Evolutionary conservation across 2,888 invertebrate genomes (phyloP), one percentile per base, ranked within the genome.

Genomic region (Cybosia mesomella): DNA sequence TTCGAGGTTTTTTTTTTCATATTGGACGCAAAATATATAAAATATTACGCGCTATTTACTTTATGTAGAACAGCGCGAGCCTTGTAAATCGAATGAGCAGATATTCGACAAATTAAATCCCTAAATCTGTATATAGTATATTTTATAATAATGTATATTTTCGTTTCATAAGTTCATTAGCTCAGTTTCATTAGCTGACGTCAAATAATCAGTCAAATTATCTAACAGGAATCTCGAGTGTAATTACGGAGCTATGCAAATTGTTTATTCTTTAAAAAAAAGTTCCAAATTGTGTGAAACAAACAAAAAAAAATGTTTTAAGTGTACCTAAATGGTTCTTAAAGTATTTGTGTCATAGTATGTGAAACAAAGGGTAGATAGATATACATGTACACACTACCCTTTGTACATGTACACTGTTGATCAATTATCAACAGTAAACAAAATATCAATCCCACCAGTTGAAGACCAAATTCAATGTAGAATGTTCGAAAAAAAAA

Each of bases 191-290:
- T n/a, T n/a, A n/a, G n/a, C n/a, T n/a, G 49, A 49, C 49, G 49
- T 49, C 49, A 49, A 49, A 49, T 49, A 49, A 49, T 49, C 49
- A 49, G 49, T 49, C 49, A 18, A n/a, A 9, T 49, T 49, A 49
- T 49, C 49, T n/a, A 49, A 49, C n/a, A n/a, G 49, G n/a, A 49
- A 49, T 49, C 49, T 49, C 49, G n/a, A 49, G 49, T n/a, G 49
- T 49, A 49, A 49, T 49, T 49, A 49, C 9, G 18, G n/a, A n/a
- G 49, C 49, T 49, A 49, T 49, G 43, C 18, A 43, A 43, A 49
- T 49, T 18, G 28, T 28, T 28, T 28, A 28, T 49, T 18, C 18
- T 49, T 36, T 10, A 49, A 49, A 49, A 18, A 49, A 5, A 15
- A 15, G 0, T 2, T 49, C n/a, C 8, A 43, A 49, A 49, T 49